phyloP scores from a whole-genome alignment of 2,113 vertebrate species.

The Microcebus tavaratra region DNA sequence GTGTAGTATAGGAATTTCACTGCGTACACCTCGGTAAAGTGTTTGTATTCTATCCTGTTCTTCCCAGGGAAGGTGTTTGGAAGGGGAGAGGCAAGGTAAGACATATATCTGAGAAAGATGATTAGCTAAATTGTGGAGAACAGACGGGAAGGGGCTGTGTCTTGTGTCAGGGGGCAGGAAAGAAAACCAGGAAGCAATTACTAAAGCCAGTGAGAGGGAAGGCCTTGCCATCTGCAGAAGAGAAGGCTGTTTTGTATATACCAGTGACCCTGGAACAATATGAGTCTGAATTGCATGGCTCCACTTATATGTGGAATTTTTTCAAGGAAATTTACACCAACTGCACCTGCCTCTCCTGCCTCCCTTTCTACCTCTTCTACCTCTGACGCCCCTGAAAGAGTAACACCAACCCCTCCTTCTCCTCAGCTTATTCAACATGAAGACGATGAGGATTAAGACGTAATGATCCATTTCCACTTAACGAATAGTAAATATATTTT shows the following conservation, averaged over 20 bases:
- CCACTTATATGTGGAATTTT: neutral
- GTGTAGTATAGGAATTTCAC: neutral
- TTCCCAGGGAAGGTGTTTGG: neutral
- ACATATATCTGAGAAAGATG: neutral
- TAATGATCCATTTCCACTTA: neutral
- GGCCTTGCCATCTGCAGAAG: neutral
- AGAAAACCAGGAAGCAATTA: neutral
- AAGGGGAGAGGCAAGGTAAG: neutral
- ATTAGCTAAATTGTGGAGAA: neutral
- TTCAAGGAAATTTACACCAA: neutral
- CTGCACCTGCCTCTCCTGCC: neutral
- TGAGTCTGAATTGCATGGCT: neutral
- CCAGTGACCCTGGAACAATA: neutral
- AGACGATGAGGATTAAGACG: neutral
- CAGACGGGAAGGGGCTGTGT: neutral
- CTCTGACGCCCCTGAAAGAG: neutral
- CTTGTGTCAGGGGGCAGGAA: neutral
- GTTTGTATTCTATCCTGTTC: neutral
- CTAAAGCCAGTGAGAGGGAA: neutral
- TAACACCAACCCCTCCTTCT: neutral
- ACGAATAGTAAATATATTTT: neutral
- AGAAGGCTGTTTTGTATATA: neutral
- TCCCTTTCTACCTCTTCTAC: neutral
- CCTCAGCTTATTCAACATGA: neutral
- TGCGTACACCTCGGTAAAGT: accelerated